Evolutionary conservation across 2,888 invertebrate species (phyloP).

Genomic region (Mechanitis mazaeus): DNA sequence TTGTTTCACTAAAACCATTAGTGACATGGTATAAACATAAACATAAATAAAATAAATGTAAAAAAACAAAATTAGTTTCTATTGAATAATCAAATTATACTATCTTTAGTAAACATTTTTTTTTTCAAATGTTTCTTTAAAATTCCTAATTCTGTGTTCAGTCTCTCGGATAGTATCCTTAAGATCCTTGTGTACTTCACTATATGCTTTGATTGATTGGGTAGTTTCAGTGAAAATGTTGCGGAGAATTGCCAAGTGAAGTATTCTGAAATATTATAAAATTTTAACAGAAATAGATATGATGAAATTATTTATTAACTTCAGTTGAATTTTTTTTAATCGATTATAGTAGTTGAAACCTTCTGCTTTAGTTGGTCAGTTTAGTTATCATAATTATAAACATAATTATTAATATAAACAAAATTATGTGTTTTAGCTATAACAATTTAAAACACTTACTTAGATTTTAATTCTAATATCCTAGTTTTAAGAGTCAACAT

Average conservation of each 20-base stretch:
- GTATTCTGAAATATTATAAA: constrained; percentile 49
- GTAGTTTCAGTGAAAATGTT: constrained; percentile 68
- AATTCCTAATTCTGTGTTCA: constrained; percentile 55
- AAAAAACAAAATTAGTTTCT: background rate
- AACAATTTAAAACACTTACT: constrained; percentile 44
- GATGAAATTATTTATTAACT: no score
- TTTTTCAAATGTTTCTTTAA: constrained; percentile 51
- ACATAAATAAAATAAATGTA: no score
- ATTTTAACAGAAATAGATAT: no score
- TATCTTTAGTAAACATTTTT: background rate
- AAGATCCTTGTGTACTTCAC: constrained; percentile 63
- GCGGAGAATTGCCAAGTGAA: constrained; percentile 62
- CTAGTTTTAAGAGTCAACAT: constrained; percentile 56
- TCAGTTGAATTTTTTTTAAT: no score
- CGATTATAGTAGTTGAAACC: no score
- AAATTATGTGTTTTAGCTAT: no score
- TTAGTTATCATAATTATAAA: no score
- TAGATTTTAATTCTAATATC: constrained; percentile 65
- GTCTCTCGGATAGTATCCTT: constrained; percentile 59
- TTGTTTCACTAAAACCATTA: no score
- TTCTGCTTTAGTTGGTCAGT: no score
- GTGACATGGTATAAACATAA: no score
- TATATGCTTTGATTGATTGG: constrained; percentile 64
- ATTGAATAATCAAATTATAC: background rate
- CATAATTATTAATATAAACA: no score